Base-by-base conservation (phyloP, 2,797 vertebrate genomes). In the Danio tinwini region DNA sequence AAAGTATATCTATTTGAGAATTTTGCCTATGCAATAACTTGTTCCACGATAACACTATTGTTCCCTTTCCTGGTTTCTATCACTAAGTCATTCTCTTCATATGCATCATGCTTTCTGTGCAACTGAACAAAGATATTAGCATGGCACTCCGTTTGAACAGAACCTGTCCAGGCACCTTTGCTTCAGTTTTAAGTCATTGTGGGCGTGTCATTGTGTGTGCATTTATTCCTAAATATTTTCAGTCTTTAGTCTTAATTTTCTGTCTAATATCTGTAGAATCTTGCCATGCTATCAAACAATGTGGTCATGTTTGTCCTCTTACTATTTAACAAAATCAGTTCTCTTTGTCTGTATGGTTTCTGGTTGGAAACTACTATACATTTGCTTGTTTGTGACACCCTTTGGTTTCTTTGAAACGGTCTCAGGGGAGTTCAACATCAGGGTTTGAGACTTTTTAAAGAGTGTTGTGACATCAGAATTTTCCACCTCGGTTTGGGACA, bases 161-260 rank as follows among this genome's bases (percentile, higher is more conserved):
- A 21, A 7, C 14, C 21, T 56, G 7, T n/a, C 12, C 50, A 42
- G 10, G 19, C 29, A 42, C 6, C 11, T 58, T 29, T 29, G 29
- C 29, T 29, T 29, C 29, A 29, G 29, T 29, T 29, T 29, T 3
- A 29, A 53, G 5, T 21, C 8, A 3, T 53, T 65, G 53, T 65
- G n/a, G 49, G 61, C 17, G 74, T 3, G 42, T 76, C 37, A 19
- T 42, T 58, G n/a, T n/a, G n/a, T n/a, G n/a, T 17, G 0, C 1
- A 12, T 19, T 12, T 13, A 19, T n/a, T 2, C 1, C 5, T 29
- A 6, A 29, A 29, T 29, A 61, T 53, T 62, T 17, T 80, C 42
- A 40, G 39, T 74, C 67, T 69, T 78, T 37, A 61, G 62, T 63
- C 13, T 42, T n/a, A n/a, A n/a, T n/a, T n/a, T n/a, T n/a, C 21